These are phyloP conservation scores for Camptogramma bilineatum DNA, from an alignment of 2,888 invertebrate genomes.

Conservation along the genomic window DNA sequence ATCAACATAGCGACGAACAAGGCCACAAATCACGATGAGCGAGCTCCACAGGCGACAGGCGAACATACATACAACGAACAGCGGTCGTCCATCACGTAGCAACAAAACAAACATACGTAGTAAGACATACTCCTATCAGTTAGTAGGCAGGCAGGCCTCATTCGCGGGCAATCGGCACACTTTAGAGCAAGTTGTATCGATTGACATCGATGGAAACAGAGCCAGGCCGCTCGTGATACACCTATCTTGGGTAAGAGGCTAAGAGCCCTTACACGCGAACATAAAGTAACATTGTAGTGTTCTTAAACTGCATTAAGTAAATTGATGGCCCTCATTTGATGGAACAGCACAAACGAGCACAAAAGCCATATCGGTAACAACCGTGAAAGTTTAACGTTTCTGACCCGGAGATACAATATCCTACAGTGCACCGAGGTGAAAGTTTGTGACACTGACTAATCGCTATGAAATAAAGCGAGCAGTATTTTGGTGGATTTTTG, in stretches of 20 bases:
- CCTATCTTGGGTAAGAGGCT: conserved; percentile 48
- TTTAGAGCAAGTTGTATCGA: conserved; percentile 58
- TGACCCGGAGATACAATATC: conserved; percentile 67
- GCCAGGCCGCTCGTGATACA: conserved; percentile 50
- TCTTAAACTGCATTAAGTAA: conserved; percentile 46
- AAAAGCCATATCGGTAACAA: conserved; percentile 62
- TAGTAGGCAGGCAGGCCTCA: conserved; percentile 43
- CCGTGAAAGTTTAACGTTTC: conserved; percentile 68
- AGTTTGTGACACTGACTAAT: conserved; percentile 77
- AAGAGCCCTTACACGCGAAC: conserved; percentile 30
- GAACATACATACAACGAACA: conserved; percentile 4
- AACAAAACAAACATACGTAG: conserved; percentile 17
- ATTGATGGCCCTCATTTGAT: conserved; percentile 58
- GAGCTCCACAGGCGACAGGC: conserved; percentile 14
- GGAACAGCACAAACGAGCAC: conserved; percentile 56
- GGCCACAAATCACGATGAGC: conserved; percentile 21
- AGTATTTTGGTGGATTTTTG: conserved; percentile 54
- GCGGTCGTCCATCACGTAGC: conserved; percentile 11
- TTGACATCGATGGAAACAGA: conserved; percentile 63
- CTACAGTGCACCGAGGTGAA: conserved; percentile 70
- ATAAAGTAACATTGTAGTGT: conserved; percentile 30
- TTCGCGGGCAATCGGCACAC: conserved; percentile 55
- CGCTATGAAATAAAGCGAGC: conserved; percentile 60
- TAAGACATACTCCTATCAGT: conserved; percentile 14
- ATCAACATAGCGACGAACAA: conserved; percentile 20